These are phyloP conservation scores for Mystacornis crossleyi DNA, from an alignment of 2,113 vertebrate species.

Conservation along the genomic window DNA sequence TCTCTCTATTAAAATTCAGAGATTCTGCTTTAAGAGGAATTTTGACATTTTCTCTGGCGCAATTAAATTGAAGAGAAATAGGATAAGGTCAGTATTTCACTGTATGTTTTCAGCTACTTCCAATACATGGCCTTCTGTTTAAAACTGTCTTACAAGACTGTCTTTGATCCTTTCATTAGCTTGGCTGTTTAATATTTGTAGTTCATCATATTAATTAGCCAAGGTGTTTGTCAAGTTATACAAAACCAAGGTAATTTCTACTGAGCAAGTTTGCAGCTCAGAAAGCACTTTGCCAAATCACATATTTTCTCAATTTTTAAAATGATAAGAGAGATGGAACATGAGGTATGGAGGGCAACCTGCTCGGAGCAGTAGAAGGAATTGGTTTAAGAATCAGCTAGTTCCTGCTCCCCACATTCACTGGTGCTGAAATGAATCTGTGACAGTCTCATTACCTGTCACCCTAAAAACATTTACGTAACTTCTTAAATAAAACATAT, in stretches of 20 bases:
- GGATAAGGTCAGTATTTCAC: not conserved
- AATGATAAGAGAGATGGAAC: not conserved
- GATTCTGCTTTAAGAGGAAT: not conserved
- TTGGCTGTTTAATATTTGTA: not conserved
- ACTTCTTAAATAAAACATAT: not conserved
- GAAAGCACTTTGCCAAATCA: not conserved
- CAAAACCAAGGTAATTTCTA: not conserved
- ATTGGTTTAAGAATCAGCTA: not conserved
- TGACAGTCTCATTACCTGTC: not conserved
- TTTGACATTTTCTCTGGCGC: not conserved
- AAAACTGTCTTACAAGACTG: accelerated
- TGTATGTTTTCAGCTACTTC: not conserved
- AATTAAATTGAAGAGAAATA: not conserved
- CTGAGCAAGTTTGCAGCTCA: not conserved
- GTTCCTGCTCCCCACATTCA: not conserved
- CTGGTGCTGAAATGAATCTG: not conserved
- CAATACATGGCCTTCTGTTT: not conserved
- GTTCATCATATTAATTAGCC: not conserved
- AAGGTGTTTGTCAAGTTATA: not conserved
- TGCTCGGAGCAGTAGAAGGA: not conserved
- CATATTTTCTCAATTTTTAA: not conserved
- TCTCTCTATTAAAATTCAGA: not conserved
- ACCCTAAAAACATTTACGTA: not conserved
- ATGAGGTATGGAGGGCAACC: not conserved
- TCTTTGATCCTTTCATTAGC: not conserved